These are phyloP conservation scores for Drosophila bunnanda DNA, from an alignment of 2,888 invertebrate species.

Conservation along the genomic window DNA sequence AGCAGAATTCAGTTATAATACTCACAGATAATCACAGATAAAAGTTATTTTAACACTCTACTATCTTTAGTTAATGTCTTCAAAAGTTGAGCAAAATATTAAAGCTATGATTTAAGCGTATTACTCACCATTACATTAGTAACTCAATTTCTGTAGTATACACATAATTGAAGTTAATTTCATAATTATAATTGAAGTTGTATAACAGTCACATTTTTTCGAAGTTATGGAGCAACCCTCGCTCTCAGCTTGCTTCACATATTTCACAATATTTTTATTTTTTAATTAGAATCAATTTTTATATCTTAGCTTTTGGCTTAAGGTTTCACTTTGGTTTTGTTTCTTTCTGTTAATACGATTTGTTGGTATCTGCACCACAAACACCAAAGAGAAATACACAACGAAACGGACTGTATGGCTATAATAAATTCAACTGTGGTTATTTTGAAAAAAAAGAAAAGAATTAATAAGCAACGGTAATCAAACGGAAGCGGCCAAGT, in stretches of 20 bases:
- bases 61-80: neutral
- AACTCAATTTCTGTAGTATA: neutral
- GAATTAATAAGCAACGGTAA: slow-evolving; percentile 45
- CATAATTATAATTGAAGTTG: neutral
- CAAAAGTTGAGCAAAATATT: neutral
- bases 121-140: neutral
- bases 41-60: neutral
- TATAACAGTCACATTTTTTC: slow-evolving; percentile 5
- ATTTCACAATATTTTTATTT: slow-evolving; percentile 38
- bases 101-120: neutral
- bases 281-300: slow-evolving; percentile 49
- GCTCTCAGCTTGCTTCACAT: slow-evolving; percentile 24
- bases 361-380: slow-evolving; percentile 35
- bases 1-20: neutral
- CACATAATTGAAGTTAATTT: slow-evolving; percentile 1
- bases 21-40: too few species aligned
- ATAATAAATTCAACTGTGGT: too few species aligned
- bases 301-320: neutral
- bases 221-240: slow-evolving; percentile 25
- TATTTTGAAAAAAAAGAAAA: slow-evolving; percentile 15
- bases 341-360: slow-evolving; percentile 47
- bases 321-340: slow-evolving; percentile 9
- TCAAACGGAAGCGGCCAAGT: slow-evolving; percentile 69
- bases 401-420: slow-evolving; percentile 30
- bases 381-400: slow-evolving; percentile 15